These are phyloP conservation scores for Arenaria interpres DNA, from an alignment of 2,113 vertebrate genomes.

Conservation along the genomic window DNA sequence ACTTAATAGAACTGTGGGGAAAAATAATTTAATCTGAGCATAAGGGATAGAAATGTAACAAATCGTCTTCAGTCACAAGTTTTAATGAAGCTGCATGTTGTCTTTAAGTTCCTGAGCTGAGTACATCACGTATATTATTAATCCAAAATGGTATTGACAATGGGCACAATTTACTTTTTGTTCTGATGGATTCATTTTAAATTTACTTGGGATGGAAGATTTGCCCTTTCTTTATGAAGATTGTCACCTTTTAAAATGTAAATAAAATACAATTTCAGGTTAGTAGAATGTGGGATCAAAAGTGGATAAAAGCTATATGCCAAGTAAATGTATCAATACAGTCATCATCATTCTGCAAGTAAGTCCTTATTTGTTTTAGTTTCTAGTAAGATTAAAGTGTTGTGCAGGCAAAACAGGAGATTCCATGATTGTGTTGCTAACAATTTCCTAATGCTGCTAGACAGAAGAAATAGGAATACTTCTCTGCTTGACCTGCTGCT, in stretches of 20 bases:
- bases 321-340: not conserved
- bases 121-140: not conserved
- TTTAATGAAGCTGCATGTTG: not conserved
- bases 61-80: not conserved
- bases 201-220: not conserved
- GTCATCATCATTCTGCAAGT: not conserved
- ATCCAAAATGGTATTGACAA: not conserved
- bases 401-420: not conserved
- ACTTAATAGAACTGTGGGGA: not conserved
- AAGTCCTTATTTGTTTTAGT: not conserved
- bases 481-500: not conserved
- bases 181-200: not conserved
- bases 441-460: not conserved
- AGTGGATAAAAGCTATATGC: not conserved
- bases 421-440: not conserved
- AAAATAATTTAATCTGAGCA: not conserved
- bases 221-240: not conserved
- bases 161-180: not conserved
- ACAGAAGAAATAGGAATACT: not conserved
- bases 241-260: not conserved
- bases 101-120: not conserved
- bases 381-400: not conserved
- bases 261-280: not conserved
- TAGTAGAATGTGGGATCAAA: not conserved
- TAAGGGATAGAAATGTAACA: not conserved